phyloP scores from a whole-genome alignment of 2,888 invertebrate genomes.

The Leptopilina drosophilae region DNA sequence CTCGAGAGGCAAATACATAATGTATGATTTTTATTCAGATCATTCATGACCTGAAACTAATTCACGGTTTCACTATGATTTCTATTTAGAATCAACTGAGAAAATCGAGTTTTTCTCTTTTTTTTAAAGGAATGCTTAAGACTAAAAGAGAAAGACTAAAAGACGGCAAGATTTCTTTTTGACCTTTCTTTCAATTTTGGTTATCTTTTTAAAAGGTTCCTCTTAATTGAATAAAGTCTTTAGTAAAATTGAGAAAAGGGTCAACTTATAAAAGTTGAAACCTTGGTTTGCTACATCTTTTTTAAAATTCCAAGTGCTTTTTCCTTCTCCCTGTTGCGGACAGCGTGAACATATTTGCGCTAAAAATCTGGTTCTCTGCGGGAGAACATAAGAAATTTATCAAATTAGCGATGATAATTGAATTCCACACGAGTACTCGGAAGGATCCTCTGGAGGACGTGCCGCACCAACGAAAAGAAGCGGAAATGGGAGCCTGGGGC shows the following conservation, averaged over 20 bases:
- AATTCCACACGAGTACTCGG: constrained; percentile 27
- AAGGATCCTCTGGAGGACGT: constrained; percentile 35
- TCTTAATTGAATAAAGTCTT: neutral
- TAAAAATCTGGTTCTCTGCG: constrained; percentile 28
- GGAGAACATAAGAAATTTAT: constrained; percentile 34
- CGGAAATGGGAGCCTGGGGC: constrained; percentile 9
- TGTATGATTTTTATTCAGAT: too few species aligned
- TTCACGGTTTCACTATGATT: too few species aligned
- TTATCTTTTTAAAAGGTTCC: neutral
- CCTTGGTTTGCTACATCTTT: neutral
- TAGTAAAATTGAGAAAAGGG: neutral
- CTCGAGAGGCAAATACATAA: too few species aligned
- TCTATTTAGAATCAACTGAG: too few species aligned
- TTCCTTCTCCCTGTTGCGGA: neutral
- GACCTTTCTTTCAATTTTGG: neutral
- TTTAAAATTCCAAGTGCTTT: neutral
- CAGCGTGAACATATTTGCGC: constrained; percentile 14
- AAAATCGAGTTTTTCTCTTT: too few species aligned
- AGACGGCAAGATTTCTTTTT: neutral
- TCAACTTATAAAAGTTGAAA: neutral
- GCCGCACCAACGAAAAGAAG: constrained; percentile 4
- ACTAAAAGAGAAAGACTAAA: too few species aligned
- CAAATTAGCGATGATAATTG: constrained; percentile 30
- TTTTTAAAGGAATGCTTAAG: too few species aligned
- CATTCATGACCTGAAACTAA: too few species aligned